phyloP scores from a whole-genome alignment of 2,888 invertebrate species.

The Napeogenes sylphis region DNA sequence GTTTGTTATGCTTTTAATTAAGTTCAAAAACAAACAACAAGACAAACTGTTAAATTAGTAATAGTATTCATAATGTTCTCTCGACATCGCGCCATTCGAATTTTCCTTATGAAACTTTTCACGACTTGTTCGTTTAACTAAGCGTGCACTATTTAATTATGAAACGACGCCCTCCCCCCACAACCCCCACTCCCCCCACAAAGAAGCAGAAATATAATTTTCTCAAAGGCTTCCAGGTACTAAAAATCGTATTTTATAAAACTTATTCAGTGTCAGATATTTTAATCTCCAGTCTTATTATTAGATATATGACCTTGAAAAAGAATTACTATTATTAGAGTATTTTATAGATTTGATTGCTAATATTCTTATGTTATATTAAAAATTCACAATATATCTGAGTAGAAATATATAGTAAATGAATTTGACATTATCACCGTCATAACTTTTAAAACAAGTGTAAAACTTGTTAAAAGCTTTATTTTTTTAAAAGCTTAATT shows the following conservation, averaged over 20 bases:
- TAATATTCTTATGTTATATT: too few relatives aligned
- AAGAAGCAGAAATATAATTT: conserved; percentile 43
- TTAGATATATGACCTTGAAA: too few relatives aligned
- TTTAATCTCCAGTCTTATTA: too few relatives aligned
- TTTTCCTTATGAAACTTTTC: conserved; percentile 47
- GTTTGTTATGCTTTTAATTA: conserved; percentile 35
- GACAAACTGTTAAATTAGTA: conserved; percentile 44
- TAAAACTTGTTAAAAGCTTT: too few relatives aligned
- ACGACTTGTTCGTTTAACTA: conserved; percentile 53
- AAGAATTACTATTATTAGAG: too few relatives aligned
- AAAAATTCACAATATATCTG: too few relatives aligned
- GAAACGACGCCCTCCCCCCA: conserved; percentile 41
- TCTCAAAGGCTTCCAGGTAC: conserved; percentile 41
- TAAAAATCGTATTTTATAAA: conserved; percentile 23
- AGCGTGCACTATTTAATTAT: conserved; percentile 67
- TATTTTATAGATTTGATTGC: too few relatives aligned
- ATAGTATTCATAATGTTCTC: conserved; percentile 41
- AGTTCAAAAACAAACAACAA: conserved; percentile 36
- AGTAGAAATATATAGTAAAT: too few relatives aligned
- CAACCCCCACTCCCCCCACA: conserved; percentile 37
- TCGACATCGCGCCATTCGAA: conserved; percentile 39
- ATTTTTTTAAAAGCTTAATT: too few relatives aligned
- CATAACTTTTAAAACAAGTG: too few relatives aligned
- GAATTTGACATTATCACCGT: too few relatives aligned
- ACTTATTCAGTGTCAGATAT: conserved; percentile 22